Percentiles rank a stretch among this genome's conserved stretches.
Evolutionary conservation across 2,888 invertebrate species (phyloP).

Genomic region (Diploptera punctata): DNA sequence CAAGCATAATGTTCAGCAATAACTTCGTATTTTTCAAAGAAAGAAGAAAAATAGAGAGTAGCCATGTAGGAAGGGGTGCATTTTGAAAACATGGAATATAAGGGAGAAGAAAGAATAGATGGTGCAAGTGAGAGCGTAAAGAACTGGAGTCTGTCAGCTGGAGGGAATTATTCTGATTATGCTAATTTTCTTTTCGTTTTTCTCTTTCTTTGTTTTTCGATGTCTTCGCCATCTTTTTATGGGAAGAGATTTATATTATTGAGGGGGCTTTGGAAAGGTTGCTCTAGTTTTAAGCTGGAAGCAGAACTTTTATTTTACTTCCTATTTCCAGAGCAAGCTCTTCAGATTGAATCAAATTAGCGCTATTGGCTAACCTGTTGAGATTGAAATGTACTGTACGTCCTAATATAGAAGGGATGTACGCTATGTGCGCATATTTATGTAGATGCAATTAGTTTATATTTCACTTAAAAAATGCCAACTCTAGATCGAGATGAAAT

Average conservation of each 20-base stretch:
- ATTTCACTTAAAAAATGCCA: too few species aligned
- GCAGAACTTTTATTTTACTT: too few species aligned
- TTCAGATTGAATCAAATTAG: too few species aligned
- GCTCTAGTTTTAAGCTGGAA: neutral
- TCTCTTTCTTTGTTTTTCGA: too few species aligned
- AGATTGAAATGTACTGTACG: too few species aligned
- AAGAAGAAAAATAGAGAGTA: constrained; percentile 14
- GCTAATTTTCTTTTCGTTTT: constrained; percentile 39
- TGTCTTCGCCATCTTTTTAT: constrained; percentile 14
- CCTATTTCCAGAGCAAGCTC: too few species aligned
- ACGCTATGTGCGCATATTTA: too few species aligned
- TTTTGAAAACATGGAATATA: constrained; percentile 24
- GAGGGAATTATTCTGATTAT: constrained; percentile 43
- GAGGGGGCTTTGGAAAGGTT: constrained; percentile 8
- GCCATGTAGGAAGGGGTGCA: constrained; percentile 19
- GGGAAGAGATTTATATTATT: constrained; percentile 18
- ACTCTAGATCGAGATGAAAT: too few species aligned
- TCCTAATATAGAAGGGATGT: too few species aligned
- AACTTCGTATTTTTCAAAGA: constrained; percentile 13
- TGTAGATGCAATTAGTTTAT: too few species aligned
- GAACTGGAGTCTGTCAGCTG: constrained; percentile 41
- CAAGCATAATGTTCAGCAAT: constrained; percentile 2
- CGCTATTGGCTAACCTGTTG: too few species aligned
- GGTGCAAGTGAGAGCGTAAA: neutral
- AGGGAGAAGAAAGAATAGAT: too few species aligned